Base-by-base conservation (phyloP, 2,113 vertebrate species). In the Mesitornis unicolor region DNA sequence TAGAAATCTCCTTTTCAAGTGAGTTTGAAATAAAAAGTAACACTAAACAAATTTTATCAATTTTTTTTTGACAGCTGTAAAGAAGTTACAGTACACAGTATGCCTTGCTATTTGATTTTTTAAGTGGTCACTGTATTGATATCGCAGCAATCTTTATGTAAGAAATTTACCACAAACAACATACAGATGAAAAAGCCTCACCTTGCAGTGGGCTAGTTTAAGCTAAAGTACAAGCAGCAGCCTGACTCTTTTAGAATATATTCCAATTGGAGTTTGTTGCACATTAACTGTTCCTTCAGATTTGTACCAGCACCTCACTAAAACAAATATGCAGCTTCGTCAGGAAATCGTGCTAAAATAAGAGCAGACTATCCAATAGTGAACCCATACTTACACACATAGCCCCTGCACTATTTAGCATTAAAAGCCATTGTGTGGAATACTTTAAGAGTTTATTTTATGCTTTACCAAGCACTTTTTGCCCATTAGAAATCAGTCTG, bases 401-500 rank as follows among this genome's bases (percentile, higher is more conserved):
- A 8, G 56, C 68, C 85, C 71, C 76, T 47, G 47, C 77, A 36
- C 61, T 16, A 3, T 15, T 22, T 60, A 89, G 56, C 70, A 45
- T 26, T 50, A 77, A 67, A 73, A 79, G 70, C 53, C 3, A 0
- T 42, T 0, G 1, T 2, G n/a, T 68, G 71, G 78, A 87, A 28
- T 71, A 68, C 22, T 89, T 70, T 53, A 43, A 43, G 64, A 74
- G 60, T 75, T 91, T 74, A 56, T 64, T 84, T 94, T 76, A 36
- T 69, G 92, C 96, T 93, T 89, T 63, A 36, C 68, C 51, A 75
- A 88, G 90, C 83, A 28, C 56, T 92, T 91, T 67, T 43, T 92
- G 48, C 90, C 78, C 73, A 47, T 70, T 5, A 68, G 73, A 42
- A 59, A 92, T 97, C 92, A 64, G 68, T n/a, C 18, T 67, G 5